phyloP scores from a whole-genome alignment of 2,888 invertebrate species.

The Torymus aiolomorphi region DNA sequence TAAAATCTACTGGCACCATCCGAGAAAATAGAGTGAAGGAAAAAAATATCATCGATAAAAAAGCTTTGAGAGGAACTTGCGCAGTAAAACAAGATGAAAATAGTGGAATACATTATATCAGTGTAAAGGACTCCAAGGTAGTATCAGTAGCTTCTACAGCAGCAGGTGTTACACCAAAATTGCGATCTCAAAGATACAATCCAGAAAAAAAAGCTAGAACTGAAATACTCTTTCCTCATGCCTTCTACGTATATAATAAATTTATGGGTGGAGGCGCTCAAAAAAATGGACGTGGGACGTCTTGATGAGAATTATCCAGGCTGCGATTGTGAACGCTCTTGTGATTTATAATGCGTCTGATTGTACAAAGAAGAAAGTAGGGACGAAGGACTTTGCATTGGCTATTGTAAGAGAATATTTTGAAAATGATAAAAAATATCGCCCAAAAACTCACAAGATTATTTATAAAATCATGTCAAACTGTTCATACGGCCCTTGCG shows the following conservation, averaged over 20 bases:
- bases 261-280: too few relatives aligned
- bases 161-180: conserved; percentile 5
- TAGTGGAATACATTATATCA: conserved; percentile 25
- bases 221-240: conserved; percentile 20
- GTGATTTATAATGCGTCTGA: not conserved
- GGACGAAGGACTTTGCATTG: conserved; percentile 14
- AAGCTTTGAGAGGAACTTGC: too few relatives aligned
- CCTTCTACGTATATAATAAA: conserved; percentile 17
- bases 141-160: conserved; percentile 22
- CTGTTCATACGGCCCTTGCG: not conserved
- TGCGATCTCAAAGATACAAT: conserved; percentile 15
- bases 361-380: conserved; percentile 7
- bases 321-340: conserved; percentile 24
- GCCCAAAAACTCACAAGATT: conserved; percentile 10
- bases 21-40: conserved; percentile 17
- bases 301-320: conserved; percentile 20
- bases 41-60: too few relatives aligned
- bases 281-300: too few relatives aligned
- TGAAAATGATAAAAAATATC: conserved; percentile 15
- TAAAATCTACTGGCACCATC: conserved; percentile 18
- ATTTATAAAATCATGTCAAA: not conserved
- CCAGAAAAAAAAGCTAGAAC: conserved; percentile 7
- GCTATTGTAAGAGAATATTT: conserved; percentile 18
- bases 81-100: conserved; percentile 1
- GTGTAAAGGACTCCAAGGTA: conserved; percentile 20